Percentiles rank a stretch among this genome's conserved stretches.
Evolutionary conservation across 2,113 vertebrate species (phyloP).

Genomic region (Hystrix cristata): DNA sequence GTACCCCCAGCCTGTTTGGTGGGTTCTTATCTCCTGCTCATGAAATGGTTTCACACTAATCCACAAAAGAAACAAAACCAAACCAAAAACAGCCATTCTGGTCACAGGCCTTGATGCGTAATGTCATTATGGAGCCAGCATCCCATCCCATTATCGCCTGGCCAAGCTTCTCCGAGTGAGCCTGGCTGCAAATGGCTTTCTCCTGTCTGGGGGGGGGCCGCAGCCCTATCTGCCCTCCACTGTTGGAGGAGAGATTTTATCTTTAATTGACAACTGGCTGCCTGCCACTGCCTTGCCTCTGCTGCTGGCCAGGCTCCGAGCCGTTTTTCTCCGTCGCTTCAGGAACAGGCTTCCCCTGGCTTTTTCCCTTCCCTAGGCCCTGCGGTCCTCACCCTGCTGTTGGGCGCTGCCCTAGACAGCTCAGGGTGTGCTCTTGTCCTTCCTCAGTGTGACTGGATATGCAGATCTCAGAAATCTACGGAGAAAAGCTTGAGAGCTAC

Average conservation of each 20-base stretch:
- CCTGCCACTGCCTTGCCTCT: conserved; percentile 65
- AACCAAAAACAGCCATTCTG: background rate
- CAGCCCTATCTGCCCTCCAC: conserved; percentile 39
- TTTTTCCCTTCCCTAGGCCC: background rate
- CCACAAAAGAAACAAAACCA: background rate
- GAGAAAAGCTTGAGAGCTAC: background rate
- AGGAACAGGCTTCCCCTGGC: conserved; percentile 51
- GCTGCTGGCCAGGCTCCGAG: conserved; percentile 13
- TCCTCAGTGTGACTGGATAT: background rate
- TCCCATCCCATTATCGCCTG: conserved; percentile 37
- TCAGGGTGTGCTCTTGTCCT: background rate
- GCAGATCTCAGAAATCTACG: background rate
- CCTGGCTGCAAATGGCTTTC: conserved; percentile 76
- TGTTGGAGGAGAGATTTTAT: conserved; percentile 66
- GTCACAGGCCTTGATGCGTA: conserved; percentile 5
- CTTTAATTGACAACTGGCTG: conserved; percentile 85
- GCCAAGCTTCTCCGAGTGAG: conserved; percentile 60
- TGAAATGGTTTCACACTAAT: conserved; percentile 23
- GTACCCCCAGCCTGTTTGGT: background rate
- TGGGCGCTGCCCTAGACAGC: background rate
- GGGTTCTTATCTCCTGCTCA: background rate
- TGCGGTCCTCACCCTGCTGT: background rate
- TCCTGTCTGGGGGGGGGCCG: background rate
- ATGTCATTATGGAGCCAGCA: conserved; percentile 53
- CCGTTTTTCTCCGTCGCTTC: conserved; percentile 7